Conservation (phyloP, 2,888 invertebrate genomes). For the Blastobasis adustella region DNA sequence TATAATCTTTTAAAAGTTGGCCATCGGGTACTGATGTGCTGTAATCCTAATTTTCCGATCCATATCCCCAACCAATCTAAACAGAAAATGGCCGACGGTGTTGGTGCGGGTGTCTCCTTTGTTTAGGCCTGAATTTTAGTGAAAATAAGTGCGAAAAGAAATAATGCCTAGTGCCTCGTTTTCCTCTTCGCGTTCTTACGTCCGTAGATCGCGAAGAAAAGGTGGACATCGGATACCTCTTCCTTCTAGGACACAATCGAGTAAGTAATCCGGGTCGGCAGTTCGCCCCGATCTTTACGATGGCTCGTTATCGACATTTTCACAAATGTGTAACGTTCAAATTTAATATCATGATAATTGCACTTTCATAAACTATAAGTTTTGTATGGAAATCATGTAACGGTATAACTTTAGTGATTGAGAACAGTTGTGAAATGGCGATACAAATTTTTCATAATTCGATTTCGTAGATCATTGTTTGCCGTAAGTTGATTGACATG, state of each 20-base stretch:
- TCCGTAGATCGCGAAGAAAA: slow-evolving; percentile 93
- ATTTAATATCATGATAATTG: slow-evolving; percentile 18
- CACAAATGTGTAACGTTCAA: slow-evolving; percentile 30
- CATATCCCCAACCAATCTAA: slow-evolving; percentile 74
- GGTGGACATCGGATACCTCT: slow-evolving; percentile 90
- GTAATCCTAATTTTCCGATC: slow-evolving; percentile 40
- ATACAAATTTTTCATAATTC: slow-evolving; percentile 23
- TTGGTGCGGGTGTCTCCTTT: slow-evolving; percentile 88
- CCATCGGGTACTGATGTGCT: slow-evolving; percentile 4
- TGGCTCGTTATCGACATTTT: slow-evolving; percentile 48
- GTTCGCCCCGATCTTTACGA: slow-evolving; percentile 54
- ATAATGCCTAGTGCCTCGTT: slow-evolving; percentile 97
- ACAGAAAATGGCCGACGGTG: slow-evolving; percentile 89
- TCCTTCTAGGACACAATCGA: slow-evolving; percentile 87
- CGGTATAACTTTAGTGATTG: slow-evolving; percentile 6
- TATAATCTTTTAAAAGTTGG: slow-evolving; percentile 28
- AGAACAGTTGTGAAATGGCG: slow-evolving; percentile 1
- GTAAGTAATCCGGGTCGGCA: slow-evolving; percentile 78
- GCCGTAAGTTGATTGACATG: slow-evolving; percentile 46
- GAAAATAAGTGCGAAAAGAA: slow-evolving; percentile 71
- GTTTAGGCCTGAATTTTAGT: slow-evolving; percentile 79
- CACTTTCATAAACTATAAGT: slow-evolving; percentile 8
- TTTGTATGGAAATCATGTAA: slow-evolving; percentile 12
- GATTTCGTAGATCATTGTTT: slow-evolving; percentile 51
- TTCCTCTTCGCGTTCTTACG: slow-evolving; percentile 93